A percentile compares a stretch with the other conserved stretches of the same genome.
Evolutionary conservation across 35 echinoderm and acorn worm genomes (phyloP).

Genomic region (Ophioderma brevispina): DNA sequence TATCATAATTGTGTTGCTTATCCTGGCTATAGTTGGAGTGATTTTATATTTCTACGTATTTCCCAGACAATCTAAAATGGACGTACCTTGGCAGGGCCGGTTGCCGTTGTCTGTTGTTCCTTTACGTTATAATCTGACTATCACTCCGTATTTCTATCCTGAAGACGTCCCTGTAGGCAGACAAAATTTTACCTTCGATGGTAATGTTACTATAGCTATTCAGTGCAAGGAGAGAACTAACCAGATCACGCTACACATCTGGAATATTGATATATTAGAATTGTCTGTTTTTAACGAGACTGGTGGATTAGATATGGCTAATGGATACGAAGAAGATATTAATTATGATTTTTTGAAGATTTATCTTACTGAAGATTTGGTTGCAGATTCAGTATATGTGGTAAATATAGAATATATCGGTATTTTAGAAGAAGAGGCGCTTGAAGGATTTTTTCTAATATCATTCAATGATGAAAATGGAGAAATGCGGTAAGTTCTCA

Average conservation of each 20-base stretch:
- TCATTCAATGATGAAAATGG: background rate
- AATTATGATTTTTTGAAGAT: background rate
- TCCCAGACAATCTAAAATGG: background rate
- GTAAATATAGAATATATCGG: constrained; percentile 14
- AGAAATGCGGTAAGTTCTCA: background rate
- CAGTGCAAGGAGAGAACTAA: constrained; percentile 9
- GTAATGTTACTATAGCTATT: constrained; percentile 31
- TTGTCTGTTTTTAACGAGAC: background rate
- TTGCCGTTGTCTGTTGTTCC: constrained; percentile 16
- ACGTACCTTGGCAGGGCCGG: constrained; percentile 10
- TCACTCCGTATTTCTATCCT: constrained; percentile 36
- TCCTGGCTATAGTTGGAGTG: background rate
- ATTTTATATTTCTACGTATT: background rate
- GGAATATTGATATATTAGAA: background rate
- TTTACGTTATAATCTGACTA: constrained; percentile 8
- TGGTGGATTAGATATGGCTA: background rate
- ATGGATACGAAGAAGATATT: background rate
- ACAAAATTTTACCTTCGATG: constrained; percentile 51
- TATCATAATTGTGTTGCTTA: background rate
- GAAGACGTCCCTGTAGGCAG: constrained; percentile 7
- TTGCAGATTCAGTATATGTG: background rate
- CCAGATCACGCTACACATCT: constrained; percentile 3
- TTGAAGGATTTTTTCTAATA: constrained; percentile 22
- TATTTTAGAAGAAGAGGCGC: background rate
- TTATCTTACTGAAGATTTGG: background rate